phyloP scores from a whole-genome alignment of 2,888 invertebrate genomes.

The Helobdella robusta region DNA sequence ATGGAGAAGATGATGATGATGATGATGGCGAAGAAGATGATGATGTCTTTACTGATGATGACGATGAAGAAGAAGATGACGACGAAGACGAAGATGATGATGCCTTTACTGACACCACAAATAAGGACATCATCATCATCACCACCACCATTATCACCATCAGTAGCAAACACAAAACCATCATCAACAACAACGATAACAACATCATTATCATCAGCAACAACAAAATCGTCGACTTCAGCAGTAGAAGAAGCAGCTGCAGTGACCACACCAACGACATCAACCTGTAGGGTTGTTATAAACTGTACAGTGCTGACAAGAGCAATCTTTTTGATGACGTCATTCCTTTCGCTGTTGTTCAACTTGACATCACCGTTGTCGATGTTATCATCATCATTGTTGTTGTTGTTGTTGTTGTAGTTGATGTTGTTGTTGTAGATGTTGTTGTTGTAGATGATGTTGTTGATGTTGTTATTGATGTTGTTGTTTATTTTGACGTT shows the following conservation, averaged over 20 bases:
- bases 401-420: background rate
- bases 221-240: no score
- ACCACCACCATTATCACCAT: background rate
- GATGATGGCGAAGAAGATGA: background rate
- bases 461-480: no score
- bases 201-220: no score
- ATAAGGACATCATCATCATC: background rate
- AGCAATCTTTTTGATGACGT: slow-evolving; percentile 59
- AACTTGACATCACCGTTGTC: background rate
- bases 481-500: no score
- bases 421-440: background rate
- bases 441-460: no score
- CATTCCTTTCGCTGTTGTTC: no score
- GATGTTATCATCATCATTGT: background rate
- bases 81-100: background rate
- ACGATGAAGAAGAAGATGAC: background rate
- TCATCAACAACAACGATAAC: no score
- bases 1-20: background rate
- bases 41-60: background rate
- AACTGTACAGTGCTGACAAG: slow-evolving; percentile 97
- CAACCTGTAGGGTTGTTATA: slow-evolving; percentile 79
- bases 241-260: no score
- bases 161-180: no score
- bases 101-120: background rate
- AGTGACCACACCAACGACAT: no score